phyloP scores from a whole-genome alignment of 2,113 vertebrate genomes.

The Pelodiscus sinensis region DNA sequence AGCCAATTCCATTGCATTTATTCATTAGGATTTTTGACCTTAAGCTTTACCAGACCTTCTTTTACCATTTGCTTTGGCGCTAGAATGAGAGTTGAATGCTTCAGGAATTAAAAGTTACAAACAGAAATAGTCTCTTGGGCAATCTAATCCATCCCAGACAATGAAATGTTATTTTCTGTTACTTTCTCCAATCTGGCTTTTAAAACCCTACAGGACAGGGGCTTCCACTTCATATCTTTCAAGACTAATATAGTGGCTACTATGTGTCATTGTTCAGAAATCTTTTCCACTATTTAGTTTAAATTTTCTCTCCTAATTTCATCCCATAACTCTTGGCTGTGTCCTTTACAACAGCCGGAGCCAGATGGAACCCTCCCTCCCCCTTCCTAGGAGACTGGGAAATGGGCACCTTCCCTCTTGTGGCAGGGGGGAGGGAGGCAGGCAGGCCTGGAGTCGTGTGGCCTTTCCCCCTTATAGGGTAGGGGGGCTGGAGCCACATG shows the following conservation, averaged over 20 bases:
- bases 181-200: not conserved
- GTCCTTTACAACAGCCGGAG: not conserved
- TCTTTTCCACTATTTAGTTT: not conserved
- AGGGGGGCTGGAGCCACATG: too few relatives aligned
- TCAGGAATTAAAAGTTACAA: not conserved
- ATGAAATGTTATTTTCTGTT: not conserved
- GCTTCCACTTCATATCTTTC: not conserved
- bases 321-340: not conserved
- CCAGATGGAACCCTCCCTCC: too few relatives aligned
- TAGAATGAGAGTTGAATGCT: not conserved
- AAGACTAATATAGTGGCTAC: not conserved
- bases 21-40: not conserved
- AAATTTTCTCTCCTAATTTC: not conserved
- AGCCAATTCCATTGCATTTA: slow-evolving; percentile 36
- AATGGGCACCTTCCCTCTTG: too few relatives aligned
- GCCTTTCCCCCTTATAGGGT: too few relatives aligned
- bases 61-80: not conserved
- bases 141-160: not conserved
- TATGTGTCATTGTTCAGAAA: not conserved
- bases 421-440: too few relatives aligned
- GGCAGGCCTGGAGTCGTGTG: too few relatives aligned
- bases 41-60: slow-evolving; percentile 33
- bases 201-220: not conserved
- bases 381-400: too few relatives aligned
- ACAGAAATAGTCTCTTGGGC: not conserved